Evolutionary conservation across 2,113 vertebrate genomes (phyloP).

Genomic region (Capreolus pygargus): DNA sequence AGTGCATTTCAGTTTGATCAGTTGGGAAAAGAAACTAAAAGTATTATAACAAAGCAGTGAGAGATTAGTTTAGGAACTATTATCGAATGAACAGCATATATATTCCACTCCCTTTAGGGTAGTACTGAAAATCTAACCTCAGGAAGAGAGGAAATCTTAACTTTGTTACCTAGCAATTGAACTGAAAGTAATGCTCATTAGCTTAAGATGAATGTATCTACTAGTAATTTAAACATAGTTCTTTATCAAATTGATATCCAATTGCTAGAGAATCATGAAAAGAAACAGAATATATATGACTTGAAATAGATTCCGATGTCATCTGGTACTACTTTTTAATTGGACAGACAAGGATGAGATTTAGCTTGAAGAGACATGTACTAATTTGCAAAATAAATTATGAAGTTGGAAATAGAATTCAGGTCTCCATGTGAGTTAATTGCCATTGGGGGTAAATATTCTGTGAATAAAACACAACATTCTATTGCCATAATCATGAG

Average conservation of each 20-base stretch:
- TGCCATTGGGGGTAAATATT: neutral
- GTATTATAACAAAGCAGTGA: neutral
- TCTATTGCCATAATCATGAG: neutral
- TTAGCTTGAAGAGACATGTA: neutral
- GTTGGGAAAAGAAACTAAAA: neutral
- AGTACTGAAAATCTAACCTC: neutral
- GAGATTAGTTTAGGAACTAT: neutral
- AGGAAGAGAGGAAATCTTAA: neutral
- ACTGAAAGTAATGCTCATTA: neutral
- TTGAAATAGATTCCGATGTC: neutral
- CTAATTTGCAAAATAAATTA: neutral
- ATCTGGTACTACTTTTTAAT: neutral
- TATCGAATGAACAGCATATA: neutral
- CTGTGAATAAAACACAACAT: neutral
- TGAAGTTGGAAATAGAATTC: neutral
- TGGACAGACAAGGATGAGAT: neutral
- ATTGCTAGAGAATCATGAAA: neutral
- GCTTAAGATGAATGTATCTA: neutral
- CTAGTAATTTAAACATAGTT: neutral
- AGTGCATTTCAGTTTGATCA: neutral
- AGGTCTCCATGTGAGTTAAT: neutral
- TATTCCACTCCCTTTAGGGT: neutral
- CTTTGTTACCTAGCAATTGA: neutral
- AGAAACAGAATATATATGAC: neutral
- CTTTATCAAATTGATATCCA: neutral